Base-by-base conservation (phyloP, 2,888 invertebrate genomes). In the Mactromeris polynyma region DNA sequence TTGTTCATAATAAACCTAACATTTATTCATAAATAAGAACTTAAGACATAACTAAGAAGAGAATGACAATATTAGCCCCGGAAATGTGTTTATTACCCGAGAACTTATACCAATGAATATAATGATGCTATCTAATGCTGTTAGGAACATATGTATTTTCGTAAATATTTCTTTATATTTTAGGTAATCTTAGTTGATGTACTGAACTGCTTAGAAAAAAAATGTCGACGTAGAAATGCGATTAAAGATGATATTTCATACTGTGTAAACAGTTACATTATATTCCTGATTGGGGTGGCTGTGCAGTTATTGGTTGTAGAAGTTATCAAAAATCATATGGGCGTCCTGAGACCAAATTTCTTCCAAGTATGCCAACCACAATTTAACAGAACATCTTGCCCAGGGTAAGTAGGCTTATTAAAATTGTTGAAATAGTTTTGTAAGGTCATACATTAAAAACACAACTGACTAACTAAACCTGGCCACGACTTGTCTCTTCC, bases 271-370 rank as follows among this genome's bases (percentile, higher is more conserved):
- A 91, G 90, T 3, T 91, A 90, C 40, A 82, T 84, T 1, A 81
- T 93, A 78, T 99, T 99, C 96, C 98, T 98, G 36, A 99, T 99
- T 96, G 99, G 99, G 0, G 98, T 98, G 80, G 98, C 98, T 80
- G 98, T 98, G 94, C 98, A 98, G 93, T 98, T 98, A 96, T 97
- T 99, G 80, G 98, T 98, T 93, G 99, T 99, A 0, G 99, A 99
- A 96, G 97, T 99, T 91, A 98, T 98, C 93, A 99, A 99, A 97
- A 99, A 99, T 96, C 98, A 98, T 21, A 98, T 99, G 92, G 99
- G 99, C 64, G 97, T 99, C 87, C 97, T 99, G 93, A 97, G 99
- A 94, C 99, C 99, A 64, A 99, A 99, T 97, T 99, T 99, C 97
- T 98, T 99, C 96, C 97, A 97, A 94, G 98, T 99, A 0, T 99